Percentiles rank a stretch among this genome's conserved stretches.
Conservation (phyloP, 2,888 invertebrate species). For the Lasioglossum malachurum region DNA sequence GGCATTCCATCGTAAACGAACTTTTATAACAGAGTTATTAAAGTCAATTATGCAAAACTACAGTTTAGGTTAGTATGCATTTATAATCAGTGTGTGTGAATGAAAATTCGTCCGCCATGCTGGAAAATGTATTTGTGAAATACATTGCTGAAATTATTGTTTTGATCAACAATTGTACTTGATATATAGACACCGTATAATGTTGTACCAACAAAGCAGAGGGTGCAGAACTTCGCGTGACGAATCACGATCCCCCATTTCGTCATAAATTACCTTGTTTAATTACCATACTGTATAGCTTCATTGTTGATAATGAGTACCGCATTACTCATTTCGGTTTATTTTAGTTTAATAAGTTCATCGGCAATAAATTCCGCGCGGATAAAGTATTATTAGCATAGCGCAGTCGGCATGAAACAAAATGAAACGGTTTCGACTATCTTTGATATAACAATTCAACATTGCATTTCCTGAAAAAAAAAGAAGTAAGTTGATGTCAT, state of each 20-base stretch:
- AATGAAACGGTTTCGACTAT: background rate
- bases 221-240: constrained; percentile 34
- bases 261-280: constrained; percentile 40
- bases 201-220: constrained; percentile 19
- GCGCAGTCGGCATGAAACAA: background rate
- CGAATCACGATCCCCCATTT: constrained; percentile 32
- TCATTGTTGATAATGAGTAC: constrained; percentile 27
- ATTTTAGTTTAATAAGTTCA: constrained; percentile 5
- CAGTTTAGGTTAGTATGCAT: background rate
- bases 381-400: constrained; percentile 1
- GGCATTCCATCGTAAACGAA: background rate
- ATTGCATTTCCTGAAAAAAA: background rate
- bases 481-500: background rate
- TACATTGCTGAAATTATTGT: background rate
- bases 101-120: background rate
- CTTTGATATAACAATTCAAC: background rate
- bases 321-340: constrained; percentile 5
- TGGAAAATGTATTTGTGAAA: background rate
- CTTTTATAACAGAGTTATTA: too few relatives aligned
- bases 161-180: background rate
- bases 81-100: background rate
- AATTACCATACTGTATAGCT: constrained; percentile 13
- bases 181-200: background rate
- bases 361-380: constrained; percentile 3
- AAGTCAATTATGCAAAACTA: background rate